These are phyloP conservation scores for Microcaecilia unicolor DNA, from an alignment of 2,797 vertebrate species.

Conservation along the genomic window DNA sequence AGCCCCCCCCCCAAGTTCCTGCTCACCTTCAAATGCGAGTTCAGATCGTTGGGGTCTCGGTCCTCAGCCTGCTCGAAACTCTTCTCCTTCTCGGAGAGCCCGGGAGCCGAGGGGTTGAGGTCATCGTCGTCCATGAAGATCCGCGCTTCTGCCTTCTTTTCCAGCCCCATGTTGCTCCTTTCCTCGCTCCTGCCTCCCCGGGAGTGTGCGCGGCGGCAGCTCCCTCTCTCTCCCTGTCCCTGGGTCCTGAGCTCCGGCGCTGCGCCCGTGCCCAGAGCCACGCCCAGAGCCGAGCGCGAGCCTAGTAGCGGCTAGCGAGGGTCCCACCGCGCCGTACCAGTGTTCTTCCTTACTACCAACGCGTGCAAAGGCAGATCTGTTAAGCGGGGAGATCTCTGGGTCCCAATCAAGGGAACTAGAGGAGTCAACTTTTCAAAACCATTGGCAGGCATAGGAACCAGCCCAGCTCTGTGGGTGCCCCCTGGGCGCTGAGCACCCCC, in stretches of 20 bases:
- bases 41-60: conserved; percentile 67
- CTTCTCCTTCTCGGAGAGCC: conserved; percentile 45
- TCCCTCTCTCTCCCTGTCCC: neutral
- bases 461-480: too few relatives aligned
- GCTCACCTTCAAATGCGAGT: conserved; percentile 74
- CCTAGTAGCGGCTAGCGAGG: too few relatives aligned
- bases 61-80: conserved; percentile 28
- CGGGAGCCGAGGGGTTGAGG: conserved; percentile 33
- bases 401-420: too few relatives aligned
- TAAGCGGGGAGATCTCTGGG: too few relatives aligned
- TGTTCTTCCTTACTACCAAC: too few relatives aligned
- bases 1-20: neutral
- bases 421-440: too few relatives aligned
- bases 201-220: neutral
- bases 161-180: conserved; percentile 65
- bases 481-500: too few relatives aligned
- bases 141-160: conserved; percentile 71
- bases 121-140: conserved; percentile 65
- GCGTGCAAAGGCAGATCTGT: too few relatives aligned
- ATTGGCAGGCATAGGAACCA: too few relatives aligned
- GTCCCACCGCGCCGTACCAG: too few relatives aligned
- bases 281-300: neutral
- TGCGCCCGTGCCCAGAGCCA: too few relatives aligned
- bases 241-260: neutral
- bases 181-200: neutral